Base-by-base conservation (phyloP, 2,113 vertebrate genomes). In the Microtus oregoni region DNA sequence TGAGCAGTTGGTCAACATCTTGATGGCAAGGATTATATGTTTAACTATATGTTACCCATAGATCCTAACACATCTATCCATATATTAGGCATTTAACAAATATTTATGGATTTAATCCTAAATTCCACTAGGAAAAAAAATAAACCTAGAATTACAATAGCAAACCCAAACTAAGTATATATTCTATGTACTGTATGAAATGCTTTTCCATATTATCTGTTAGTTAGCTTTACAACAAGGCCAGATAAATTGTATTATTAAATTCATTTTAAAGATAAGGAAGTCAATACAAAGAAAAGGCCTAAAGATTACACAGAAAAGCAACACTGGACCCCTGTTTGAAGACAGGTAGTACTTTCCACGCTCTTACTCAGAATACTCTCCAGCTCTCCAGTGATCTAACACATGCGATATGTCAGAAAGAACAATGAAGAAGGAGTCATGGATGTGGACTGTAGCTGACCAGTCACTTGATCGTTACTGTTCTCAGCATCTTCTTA, bases 91-190 rank as follows among this genome's bases (percentile, higher is more conserved):
- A 38, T 58, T 92, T 95, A 86, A 86, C 77, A 94, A 65, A 79
- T 89, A 93, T 77, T 72, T 85, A 38, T 67, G n/a, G 81, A 86
- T 90, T 90, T 90, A 89, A 86, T 65, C 5, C 15, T 55, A 75
- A 88, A 15, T 94, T 90, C 61, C 32, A 93, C n/a, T 38, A 92
- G 65, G 41, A 35, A 86, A 44, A 86, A 3, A 86, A 19, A 65
- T 38, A 44, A 83, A 11, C 41, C 41, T 83, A 20, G 41, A 87
- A 94, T 94, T 86, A 83, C 67, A 24, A 44, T 24, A 72, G n/a
- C 63, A 70, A 76, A 68, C 1, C 22, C n/a, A 19, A 8, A 68
- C 14, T 58, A 41, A 70, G 0, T 6, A 35, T 76, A 90, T 90
- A n/a, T 58, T 86, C 73, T 30, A 73, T 55, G 14, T 86, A 32